These are phyloP conservation scores for Oncorhynchus keta DNA, from an alignment of 2,113 vertebrate species.

Conservation along the genomic window DNA sequence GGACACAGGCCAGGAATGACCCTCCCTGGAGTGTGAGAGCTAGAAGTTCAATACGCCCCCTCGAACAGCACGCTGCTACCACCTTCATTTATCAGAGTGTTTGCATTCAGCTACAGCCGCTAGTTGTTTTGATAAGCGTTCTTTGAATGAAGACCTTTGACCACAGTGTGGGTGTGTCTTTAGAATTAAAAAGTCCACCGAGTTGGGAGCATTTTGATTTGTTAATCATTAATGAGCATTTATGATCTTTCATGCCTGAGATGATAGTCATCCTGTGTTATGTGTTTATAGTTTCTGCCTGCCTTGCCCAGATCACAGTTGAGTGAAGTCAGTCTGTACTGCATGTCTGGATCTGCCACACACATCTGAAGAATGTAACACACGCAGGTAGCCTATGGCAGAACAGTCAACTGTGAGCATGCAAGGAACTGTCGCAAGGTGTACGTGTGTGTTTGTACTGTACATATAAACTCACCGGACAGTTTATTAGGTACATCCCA, in stretches of 20 bases:
- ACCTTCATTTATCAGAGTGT: background rate
- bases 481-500: too few relatives aligned
- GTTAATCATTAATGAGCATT: too few relatives aligned
- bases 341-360: conserved; percentile 44
- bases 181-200: too few relatives aligned
- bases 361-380: conserved; percentile 46
- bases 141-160: too few relatives aligned
- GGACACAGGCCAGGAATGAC: too few relatives aligned
- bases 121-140: too few relatives aligned
- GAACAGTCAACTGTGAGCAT: background rate
- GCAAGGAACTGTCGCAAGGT: background rate
- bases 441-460: background rate
- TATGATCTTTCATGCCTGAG: conserved; percentile 12
- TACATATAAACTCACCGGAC: background rate
- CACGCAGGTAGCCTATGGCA: conserved; percentile 3
- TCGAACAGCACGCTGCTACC: background rate
- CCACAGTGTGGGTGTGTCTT: too few relatives aligned
- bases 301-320: conserved; percentile 1
- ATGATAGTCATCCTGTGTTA: background rate
- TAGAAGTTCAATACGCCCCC: background rate
- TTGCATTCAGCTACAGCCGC: background rate
- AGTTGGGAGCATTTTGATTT: background rate
- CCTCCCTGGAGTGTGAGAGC: background rate
- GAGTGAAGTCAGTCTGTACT: conserved; percentile 16
- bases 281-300: conserved; percentile 4